These are phyloP conservation scores for Tachina lurida DNA, from an alignment of 2,888 invertebrate genomes.

Conservation along the genomic window DNA sequence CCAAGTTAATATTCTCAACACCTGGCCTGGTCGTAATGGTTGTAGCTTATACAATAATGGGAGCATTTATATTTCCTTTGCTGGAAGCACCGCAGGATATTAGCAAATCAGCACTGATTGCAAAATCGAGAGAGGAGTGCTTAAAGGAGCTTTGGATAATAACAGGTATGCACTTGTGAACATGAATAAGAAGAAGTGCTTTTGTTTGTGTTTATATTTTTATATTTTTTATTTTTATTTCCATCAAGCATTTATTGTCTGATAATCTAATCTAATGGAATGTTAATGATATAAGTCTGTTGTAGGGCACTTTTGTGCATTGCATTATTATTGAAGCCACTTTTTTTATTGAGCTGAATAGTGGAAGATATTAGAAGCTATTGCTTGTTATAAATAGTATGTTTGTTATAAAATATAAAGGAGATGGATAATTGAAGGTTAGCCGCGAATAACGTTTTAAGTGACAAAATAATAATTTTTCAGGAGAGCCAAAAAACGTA, in stretches of 20 bases:
- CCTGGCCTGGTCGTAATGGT: conserved; percentile 88
- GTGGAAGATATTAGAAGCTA: too few relatives aligned
- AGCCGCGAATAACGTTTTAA: too few relatives aligned
- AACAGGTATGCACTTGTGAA: conserved; percentile 85
- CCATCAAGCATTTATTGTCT: conserved; percentile 13
- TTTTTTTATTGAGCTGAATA: too few relatives aligned
- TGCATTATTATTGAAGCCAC: too few relatives aligned
- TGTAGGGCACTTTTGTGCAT: too few relatives aligned
- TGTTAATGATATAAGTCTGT: background rate
- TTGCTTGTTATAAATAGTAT: too few relatives aligned
- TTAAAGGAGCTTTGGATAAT: conserved; percentile 90
- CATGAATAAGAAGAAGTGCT: background rate
- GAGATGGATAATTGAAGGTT: too few relatives aligned
- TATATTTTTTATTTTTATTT: background rate
- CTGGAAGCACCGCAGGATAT: conserved; percentile 88
- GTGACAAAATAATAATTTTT: too few relatives aligned
- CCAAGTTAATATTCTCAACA: conserved; percentile 81
- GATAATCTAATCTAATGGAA: background rate
- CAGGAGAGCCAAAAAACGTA: too few relatives aligned
- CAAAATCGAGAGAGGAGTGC: conserved; percentile 87
- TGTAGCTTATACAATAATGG: conserved; percentile 88
- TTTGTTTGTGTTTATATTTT: background rate
- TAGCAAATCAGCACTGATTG: conserved; percentile 85
- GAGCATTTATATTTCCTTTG: conserved; percentile 89
- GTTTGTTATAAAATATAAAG: too few relatives aligned